Percentiles rank a stretch among this genome's conserved stretches.
Conservation (phyloP, 2,888 invertebrate genomes). For the Spodoptera picta region DNA sequence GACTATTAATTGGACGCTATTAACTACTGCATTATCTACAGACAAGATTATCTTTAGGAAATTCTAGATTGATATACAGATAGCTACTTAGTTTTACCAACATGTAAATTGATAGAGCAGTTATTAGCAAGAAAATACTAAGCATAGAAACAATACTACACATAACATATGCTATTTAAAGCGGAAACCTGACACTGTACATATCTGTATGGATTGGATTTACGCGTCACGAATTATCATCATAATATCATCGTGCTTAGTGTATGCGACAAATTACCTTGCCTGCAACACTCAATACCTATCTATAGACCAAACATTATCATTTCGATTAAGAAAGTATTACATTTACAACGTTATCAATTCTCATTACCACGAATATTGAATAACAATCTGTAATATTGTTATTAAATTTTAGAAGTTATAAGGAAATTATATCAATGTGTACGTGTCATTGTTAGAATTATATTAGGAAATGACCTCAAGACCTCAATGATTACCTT, state of each 20-base stretch:
- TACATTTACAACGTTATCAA: conserved; percentile 32
- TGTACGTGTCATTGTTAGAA: too few relatives aligned
- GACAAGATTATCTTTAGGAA: too few relatives aligned
- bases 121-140: too few relatives aligned
- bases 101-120: too few relatives aligned
- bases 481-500: conserved; percentile 1
- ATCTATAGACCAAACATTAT: conserved; percentile 41
- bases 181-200: conserved; percentile 14
- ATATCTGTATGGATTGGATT: conserved; percentile 1
- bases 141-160: background rate
- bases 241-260: conserved; percentile 8
- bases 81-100: too few relatives aligned
- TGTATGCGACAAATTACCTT: conserved; percentile 16
- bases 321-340: conserved; percentile 41
- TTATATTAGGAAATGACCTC: background rate
- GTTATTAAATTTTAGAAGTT: background rate
- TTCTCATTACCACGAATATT: conserved; percentile 16
- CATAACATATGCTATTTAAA: conserved; percentile 3
- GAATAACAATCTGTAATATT: conserved; percentile 6
- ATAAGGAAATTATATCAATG: too few relatives aligned
- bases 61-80: too few relatives aligned
- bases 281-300: conserved; percentile 14
- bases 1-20: too few relatives aligned
- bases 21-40: too few relatives aligned
- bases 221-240: conserved; percentile 12